Base-by-base conservation (phyloP, 2,113 vertebrate genomes). In the Myiozetetes cayanensis region DNA sequence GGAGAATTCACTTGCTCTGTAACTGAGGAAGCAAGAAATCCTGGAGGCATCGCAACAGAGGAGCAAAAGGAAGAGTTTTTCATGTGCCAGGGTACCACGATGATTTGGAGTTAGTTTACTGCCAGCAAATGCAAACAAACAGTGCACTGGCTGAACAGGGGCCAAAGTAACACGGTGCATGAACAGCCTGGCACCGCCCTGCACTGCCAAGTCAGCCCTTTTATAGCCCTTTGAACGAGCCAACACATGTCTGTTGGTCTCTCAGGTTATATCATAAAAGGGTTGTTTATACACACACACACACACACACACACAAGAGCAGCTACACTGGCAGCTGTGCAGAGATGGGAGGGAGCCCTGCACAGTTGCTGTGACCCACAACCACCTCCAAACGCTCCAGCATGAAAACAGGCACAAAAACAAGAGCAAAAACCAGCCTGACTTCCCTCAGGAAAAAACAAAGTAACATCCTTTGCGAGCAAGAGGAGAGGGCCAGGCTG, bases 101-200 rank as follows among this genome's bases (percentile, higher is more conserved):
- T 21, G 61, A 74, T 52, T 28, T 75, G 73, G 61, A 78, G 73
- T 50, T 63, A 39, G 70, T 94, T 95, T 73, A 43, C 76, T 92
- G 50, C 77, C 50, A 84, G 79, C 92, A 90, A 90, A 88, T 23
- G 85, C 90, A 96, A 95, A 82, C 30, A 94, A 94, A 95, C 75
- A 93, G 81, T n/a, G 43, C 53, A 39, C 20, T 70, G 76, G 74
- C 39, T 94, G 85, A 97, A 87, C 7, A 7, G 28, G 72, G 79
- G 63, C 81, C 93, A 96, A 93, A 93, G 59, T 52, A 73, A 85
- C 65, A 70, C 67, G 35, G 30, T 25, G 46, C 5, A 90, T 8
- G 68, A 83, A 31, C 72, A 53, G 56, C 72, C n/a, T 93, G 93
- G 89, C 88, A 93, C 56, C 52, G 56, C 67, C 65, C 82, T 73